Evolutionary conservation across 2,113 vertebrate species (phyloP).

Genomic region (Elephantulus edwardii): DNA sequence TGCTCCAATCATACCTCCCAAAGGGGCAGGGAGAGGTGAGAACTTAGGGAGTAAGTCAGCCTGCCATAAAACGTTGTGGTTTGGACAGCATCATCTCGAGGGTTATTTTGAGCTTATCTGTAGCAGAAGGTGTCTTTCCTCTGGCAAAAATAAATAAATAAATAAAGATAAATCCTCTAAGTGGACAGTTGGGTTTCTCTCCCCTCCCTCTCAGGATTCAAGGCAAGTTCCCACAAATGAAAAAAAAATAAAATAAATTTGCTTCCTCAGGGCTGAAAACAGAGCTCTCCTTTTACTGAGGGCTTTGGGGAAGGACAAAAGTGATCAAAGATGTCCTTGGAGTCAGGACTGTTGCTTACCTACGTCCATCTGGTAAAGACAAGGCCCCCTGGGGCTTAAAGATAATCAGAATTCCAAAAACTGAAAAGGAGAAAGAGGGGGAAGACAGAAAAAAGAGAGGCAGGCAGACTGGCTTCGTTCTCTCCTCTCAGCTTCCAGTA

Average conservation of each 20-base stretch:
- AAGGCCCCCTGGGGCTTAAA: not conserved
- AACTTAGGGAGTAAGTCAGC: not conserved
- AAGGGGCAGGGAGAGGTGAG: not conserved
- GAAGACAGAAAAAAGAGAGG: too few species aligned
- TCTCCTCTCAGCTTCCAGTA: not conserved
- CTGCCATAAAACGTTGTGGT: not conserved
- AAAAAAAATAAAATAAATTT: slow-evolving; percentile 39
- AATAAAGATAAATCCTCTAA: not conserved
- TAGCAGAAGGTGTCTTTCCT: slow-evolving; percentile 23
- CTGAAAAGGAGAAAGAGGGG: not conserved
- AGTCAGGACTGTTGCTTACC: slow-evolving; percentile 28
- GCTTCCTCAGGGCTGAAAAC: slow-evolving; percentile 32
- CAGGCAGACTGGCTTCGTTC: not conserved
- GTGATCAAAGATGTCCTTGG: slow-evolving; percentile 54
- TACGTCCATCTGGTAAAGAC: slow-evolving; percentile 3
- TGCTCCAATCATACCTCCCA: not conserved
- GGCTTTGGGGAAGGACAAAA: slow-evolving; percentile 55
- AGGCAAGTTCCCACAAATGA: slow-evolving; percentile 48
- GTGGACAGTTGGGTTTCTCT: slow-evolving; percentile 44
- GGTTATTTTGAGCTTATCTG: slow-evolving; percentile 9
- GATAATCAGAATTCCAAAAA: not conserved
- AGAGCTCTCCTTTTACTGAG: not conserved
- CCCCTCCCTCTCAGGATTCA: slow-evolving; percentile 49
- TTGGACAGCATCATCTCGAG: not conserved
- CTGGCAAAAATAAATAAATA: not conserved